Evolutionary conservation across 2,888 invertebrate genomes (phyloP).

Genomic region (Pogonocherus hispidulus): DNA sequence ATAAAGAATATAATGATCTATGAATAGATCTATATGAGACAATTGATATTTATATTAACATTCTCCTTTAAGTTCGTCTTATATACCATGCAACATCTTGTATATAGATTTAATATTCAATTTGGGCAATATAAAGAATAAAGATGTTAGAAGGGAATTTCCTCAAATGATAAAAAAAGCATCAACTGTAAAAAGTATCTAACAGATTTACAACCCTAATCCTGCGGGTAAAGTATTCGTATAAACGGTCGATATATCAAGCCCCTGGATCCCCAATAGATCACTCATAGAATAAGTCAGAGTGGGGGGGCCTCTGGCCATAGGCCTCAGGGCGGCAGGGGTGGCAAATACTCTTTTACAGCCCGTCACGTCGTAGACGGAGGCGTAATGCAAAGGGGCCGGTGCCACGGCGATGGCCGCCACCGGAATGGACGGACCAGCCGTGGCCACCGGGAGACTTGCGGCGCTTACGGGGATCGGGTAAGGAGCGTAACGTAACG

Average conservation of each 20-base stretch:
- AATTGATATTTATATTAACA: too few species aligned
- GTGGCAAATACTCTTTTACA: conserved; percentile 73
- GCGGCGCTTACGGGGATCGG: conserved; percentile 66
- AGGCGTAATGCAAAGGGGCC: conserved; percentile 66
- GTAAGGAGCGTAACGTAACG: conserved; percentile 77
- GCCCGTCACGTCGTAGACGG: conserved; percentile 71
- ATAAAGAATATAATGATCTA: too few species aligned
- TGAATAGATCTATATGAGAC: too few species aligned
- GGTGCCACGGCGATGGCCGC: conserved; percentile 65
- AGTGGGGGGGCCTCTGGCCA: conserved; percentile 72
- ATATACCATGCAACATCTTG: too few species aligned
- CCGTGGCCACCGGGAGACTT: conserved; percentile 53
- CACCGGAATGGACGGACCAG: conserved; percentile 60
- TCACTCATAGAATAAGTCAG: conserved; percentile 80
- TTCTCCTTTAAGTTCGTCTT: too few species aligned
- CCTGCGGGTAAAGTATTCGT: conserved; percentile 78
- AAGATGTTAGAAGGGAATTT: conserved; percentile 11
- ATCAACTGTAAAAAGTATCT: neutral
- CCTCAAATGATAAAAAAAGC: neutral
- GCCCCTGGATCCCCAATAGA: conserved; percentile 78
- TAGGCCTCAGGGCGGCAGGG: conserved; percentile 65
- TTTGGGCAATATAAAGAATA: neutral
- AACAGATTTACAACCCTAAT: conserved; percentile 76
- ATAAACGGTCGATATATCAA: conserved; percentile 80
- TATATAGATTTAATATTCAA: too few species aligned